Conservation (phyloP, 2,113 vertebrate genomes). For the Tenebrosternarchus preto region DNA sequence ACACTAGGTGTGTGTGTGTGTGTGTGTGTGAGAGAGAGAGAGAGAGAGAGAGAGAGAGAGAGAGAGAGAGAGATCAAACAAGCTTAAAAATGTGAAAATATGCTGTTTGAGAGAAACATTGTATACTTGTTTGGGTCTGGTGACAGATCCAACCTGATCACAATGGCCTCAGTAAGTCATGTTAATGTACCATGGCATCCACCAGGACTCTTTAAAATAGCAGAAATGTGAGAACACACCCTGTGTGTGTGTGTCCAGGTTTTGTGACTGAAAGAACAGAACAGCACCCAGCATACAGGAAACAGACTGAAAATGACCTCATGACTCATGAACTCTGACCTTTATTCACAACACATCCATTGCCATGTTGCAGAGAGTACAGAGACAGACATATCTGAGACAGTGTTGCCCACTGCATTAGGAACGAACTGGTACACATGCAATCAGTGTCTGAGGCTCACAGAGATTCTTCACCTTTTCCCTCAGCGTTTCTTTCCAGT, state of each 20-base stretch:
- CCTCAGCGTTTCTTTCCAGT: too few relatives aligned
- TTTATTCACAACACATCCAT: conserved; percentile 31
- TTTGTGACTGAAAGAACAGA: conserved; percentile 32
- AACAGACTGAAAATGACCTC: conserved; percentile 55
- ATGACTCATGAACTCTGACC: conserved; percentile 45
- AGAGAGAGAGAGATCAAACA: neutral
- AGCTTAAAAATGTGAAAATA: neutral
- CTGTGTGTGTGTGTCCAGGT: conserved; percentile 22
- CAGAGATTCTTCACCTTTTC: too few relatives aligned
- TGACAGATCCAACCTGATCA: conserved; percentile 35
- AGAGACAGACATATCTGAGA: too few relatives aligned
- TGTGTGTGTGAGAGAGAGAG: neutral
- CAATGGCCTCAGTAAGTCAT: conserved; percentile 42
- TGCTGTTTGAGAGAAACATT: conserved; percentile 25
- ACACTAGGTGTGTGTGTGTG: conserved; percentile 2
- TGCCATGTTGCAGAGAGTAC: conserved; percentile 20
- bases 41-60: neutral
- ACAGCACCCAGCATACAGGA: conserved; percentile 44
- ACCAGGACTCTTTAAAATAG: conserved; percentile 26
- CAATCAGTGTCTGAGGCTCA: neutral
- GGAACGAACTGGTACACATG: neutral
- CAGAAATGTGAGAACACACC: conserved; percentile 40
- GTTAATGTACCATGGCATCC: conserved; percentile 45
- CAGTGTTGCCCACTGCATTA: neutral
- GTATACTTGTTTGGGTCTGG: conserved; percentile 46